Percentiles rank a stretch among this genome's conserved stretches.
These are phyloP conservation scores for Seriola rivoliana DNA, from an alignment of 2,113 vertebrate species.

Conservation along the genomic window DNA sequence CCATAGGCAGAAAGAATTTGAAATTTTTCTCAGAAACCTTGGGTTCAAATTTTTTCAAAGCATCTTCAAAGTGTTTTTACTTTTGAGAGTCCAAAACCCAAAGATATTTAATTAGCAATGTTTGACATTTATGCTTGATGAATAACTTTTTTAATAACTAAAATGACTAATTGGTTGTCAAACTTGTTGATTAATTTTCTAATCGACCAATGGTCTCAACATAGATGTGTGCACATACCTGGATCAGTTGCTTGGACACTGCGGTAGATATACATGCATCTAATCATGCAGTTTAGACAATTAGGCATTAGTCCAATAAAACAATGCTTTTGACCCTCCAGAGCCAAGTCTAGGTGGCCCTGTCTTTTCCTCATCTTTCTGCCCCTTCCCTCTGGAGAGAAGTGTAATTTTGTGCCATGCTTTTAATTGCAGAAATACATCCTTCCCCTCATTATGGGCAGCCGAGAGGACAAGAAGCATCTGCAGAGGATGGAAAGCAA, in stretches of 20 bases:
- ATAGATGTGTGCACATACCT: conserved; percentile 7
- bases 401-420: conserved; percentile 84
- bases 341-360: conserved; percentile 33
- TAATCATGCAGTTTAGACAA: conserved; percentile 57
- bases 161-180: conserved; percentile 19
- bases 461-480: conserved; percentile 98
- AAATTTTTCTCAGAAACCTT: background rate
- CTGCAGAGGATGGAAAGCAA: conserved; percentile 96
- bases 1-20: background rate
- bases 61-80: background rate
- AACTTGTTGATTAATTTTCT: conserved; percentile 11
- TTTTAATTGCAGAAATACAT: conserved; percentile 95
- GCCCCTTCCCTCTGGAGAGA: conserved; percentile 68
- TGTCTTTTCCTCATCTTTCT: conserved; percentile 67
- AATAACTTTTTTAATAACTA: background rate
- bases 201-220: conserved; percentile 44
- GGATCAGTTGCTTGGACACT: conserved; percentile 8
- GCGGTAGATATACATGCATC: conserved; percentile 5
- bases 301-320: conserved; percentile 60
- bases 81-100: background rate
- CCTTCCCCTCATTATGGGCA: conserved; percentile 95
- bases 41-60: background rate
- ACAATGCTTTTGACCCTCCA: conserved; percentile 61
- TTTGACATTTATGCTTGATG: conserved; percentile 6
- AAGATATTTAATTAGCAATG: background rate